Evolutionary conservation across 1,140 invertebrate species (phyloP).

Genomic region (Aphaenogaster rudis): DNA sequence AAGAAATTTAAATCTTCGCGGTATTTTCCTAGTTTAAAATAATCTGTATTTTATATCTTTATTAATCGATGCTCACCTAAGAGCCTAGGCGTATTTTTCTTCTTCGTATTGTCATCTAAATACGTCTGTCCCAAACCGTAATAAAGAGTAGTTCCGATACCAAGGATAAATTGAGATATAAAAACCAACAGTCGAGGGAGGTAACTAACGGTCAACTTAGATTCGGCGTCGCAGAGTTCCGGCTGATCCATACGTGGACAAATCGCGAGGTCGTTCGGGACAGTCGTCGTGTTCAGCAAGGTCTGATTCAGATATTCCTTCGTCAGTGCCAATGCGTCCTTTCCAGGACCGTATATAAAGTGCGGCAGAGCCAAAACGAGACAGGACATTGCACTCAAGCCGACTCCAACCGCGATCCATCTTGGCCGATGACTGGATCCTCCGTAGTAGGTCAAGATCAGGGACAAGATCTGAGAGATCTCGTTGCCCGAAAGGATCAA

Average conservation of each 20-base stretch:
- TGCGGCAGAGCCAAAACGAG: slow-evolving; percentile 90
- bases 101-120: slow-evolving; percentile 91
- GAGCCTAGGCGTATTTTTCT: slow-evolving; percentile 90
- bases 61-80: slow-evolving; percentile 84
- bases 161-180: slow-evolving; percentile 90
- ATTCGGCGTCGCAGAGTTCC: slow-evolving; percentile 86
- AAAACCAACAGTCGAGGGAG: slow-evolving; percentile 90
- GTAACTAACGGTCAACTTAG: slow-evolving; percentile 84
- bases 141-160: slow-evolving; percentile 90
- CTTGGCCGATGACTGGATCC: slow-evolving; percentile 88
- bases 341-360: slow-evolving; percentile 90
- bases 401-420: slow-evolving; percentile 90
- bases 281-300: slow-evolving; percentile 74
- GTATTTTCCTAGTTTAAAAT: slow-evolving; percentile 7
- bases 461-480: slow-evolving; percentile 90
- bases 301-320: slow-evolving; percentile 85
- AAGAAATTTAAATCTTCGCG: neutral
- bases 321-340: slow-evolving; percentile 86
- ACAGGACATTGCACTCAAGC: slow-evolving; percentile 89
- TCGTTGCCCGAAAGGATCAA: slow-evolving; percentile 91
- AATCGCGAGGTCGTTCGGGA: slow-evolving; percentile 72
- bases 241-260: slow-evolving; percentile 76
- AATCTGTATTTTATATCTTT: neutral
- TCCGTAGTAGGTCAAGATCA: slow-evolving; percentile 89
- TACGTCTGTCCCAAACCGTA: slow-evolving; percentile 91